Conservation (phyloP, 2,888 invertebrate species). For the Amphimallon solstitiale region DNA sequence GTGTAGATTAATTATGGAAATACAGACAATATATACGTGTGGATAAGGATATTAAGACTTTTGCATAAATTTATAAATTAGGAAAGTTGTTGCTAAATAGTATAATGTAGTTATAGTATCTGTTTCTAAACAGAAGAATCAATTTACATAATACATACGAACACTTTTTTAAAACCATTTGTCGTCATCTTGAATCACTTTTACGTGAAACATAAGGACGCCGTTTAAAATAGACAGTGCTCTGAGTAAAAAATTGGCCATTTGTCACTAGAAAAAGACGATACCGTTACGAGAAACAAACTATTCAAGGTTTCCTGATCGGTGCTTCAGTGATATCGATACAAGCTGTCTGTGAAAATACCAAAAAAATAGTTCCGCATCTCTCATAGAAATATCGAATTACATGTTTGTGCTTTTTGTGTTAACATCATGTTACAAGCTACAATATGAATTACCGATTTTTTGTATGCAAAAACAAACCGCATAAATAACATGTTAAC, state of each 20-base stretch:
- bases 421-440: constrained; percentile 32
- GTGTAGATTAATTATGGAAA: no score
- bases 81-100: no score
- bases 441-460: constrained; percentile 32
- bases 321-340: constrained; percentile 55
- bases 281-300: constrained; percentile 23
- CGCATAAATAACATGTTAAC: not conserved
- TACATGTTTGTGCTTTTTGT: constrained; percentile 36
- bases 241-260: constrained; percentile 18
- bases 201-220: not conserved
- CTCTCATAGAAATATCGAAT: constrained; percentile 42
- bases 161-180: not conserved
- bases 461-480: constrained; percentile 21
- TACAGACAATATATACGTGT: no score
- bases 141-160: no score
- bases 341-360: constrained; percentile 52
- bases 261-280: constrained; percentile 31
- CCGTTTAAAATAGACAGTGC: not conserved
- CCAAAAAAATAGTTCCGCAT: constrained; percentile 55
- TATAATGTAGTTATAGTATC: no score
- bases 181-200: no score
- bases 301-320: constrained; percentile 40
- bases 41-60: no score
- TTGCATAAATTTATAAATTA: no score
- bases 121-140: no score